A percentile compares a stretch with the other conserved stretches of the same genome.
Evolutionary conservation across 2,113 vertebrate genomes (phyloP).

Genomic region (Laticauda colubrina): DNA sequence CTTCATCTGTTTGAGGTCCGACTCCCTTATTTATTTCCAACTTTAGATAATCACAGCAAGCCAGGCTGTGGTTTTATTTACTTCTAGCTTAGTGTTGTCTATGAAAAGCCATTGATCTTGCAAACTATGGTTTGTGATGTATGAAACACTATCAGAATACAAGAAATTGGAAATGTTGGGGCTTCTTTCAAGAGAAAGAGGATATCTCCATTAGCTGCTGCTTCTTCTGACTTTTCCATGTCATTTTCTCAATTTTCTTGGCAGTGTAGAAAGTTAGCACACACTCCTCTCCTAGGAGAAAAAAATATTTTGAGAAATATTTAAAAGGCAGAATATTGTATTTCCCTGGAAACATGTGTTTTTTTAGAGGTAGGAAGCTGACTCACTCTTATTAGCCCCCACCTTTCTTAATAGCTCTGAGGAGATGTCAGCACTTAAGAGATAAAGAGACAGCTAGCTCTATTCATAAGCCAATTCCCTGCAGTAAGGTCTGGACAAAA

Average conservation of each 20-base stretch:
- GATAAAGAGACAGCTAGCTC: too few species aligned
- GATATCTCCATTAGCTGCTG: not conserved
- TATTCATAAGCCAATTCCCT: too few species aligned
- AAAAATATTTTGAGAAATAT: too few species aligned
- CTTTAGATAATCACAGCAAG: not conserved
- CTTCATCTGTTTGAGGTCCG: not conserved
- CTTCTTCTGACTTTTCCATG: not conserved
- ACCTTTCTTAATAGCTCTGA: too few species aligned
- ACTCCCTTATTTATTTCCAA: not conserved
- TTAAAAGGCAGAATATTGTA: too few species aligned
- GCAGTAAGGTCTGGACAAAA: too few species aligned
- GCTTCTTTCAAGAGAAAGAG: not conserved
- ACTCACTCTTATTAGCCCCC: too few species aligned
- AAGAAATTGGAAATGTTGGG: not conserved
- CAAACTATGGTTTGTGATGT: not conserved
- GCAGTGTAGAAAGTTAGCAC: not conserved
- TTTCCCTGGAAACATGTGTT: too few species aligned
- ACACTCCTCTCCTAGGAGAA: too few species aligned
- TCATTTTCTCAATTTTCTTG: not conserved
- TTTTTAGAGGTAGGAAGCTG: too few species aligned
- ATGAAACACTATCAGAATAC: not conserved
- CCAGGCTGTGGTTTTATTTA: not conserved
- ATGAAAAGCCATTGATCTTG: not conserved
- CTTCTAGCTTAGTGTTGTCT: not conserved
- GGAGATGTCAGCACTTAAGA: too few species aligned